phyloP scores from a whole-genome alignment of 2,888 invertebrate species.

The Hanleya hanleyi region DNA sequence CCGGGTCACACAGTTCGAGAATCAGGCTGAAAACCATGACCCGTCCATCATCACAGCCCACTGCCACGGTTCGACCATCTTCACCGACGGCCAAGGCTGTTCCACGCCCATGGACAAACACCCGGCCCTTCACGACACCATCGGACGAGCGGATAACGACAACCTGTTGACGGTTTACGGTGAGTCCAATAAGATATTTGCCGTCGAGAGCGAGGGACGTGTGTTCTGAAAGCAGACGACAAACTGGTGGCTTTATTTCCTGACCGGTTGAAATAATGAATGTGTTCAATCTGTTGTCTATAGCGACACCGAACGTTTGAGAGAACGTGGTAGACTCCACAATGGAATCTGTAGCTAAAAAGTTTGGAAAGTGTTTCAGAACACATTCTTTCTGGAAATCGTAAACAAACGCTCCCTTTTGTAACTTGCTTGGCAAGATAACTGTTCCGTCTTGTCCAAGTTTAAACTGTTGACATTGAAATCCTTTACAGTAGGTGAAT shows the following conservation, averaged over 20 bases:
- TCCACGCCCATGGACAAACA: constrained; percentile 60
- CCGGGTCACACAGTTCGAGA: constrained; percentile 55
- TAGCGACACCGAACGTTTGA: constrained; percentile 33
- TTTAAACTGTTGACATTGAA: constrained; percentile 29
- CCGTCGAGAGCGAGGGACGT: constrained; percentile 54
- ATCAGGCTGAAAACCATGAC: constrained; percentile 59
- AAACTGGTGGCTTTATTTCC: constrained; percentile 21
- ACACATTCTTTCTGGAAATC: constrained; percentile 45
- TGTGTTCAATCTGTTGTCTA: constrained; percentile 50
- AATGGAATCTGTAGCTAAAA: constrained; percentile 42
- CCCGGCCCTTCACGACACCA: constrained; percentile 40
- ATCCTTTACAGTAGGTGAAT: constrained; percentile 50
- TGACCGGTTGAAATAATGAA: constrained; percentile 22
- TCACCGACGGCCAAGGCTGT: constrained; percentile 48
- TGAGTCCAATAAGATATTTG: constrained; percentile 52
- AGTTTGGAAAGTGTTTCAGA: constrained; percentile 43
- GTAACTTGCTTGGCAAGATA: constrained; percentile 35
- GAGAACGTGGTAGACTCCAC: constrained; percentile 42
- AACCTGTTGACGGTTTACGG: constrained; percentile 46
- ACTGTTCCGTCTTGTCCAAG: constrained; percentile 49
- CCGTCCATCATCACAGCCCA: constrained; percentile 63
- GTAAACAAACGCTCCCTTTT: constrained; percentile 56
- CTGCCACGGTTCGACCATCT: constrained; percentile 62
- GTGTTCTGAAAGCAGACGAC: constrained; percentile 30
- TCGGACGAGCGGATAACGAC: constrained; percentile 49